phyloP scores from a whole-genome alignment of 2,888 invertebrate genomes.

The Melolontha melolontha region DNA sequence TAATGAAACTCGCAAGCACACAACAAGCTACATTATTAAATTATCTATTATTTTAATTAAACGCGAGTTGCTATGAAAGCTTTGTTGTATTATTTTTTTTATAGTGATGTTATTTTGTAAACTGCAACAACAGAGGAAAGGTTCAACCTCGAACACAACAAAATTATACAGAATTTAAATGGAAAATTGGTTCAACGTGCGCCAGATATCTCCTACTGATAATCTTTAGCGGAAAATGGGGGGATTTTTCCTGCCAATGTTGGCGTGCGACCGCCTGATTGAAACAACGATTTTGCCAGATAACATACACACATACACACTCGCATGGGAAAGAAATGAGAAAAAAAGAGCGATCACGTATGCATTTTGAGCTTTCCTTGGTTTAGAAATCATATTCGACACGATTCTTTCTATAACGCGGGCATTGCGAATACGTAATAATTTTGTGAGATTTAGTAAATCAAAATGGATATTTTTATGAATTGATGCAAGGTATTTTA shows the following conservation, averaged over 20 bases:
- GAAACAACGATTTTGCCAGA: constrained; percentile 21
- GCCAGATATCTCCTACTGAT: constrained; percentile 14
- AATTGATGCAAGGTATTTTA: too few relatives aligned
- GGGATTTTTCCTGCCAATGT: constrained; percentile 12
- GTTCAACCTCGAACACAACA: neutral
- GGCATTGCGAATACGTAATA: neutral
- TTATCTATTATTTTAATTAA: too few relatives aligned
- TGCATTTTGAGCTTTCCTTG: too few relatives aligned
- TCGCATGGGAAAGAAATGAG: neutral
- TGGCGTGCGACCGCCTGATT: constrained; percentile 7
- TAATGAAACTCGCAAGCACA: too few relatives aligned
- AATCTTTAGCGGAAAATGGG: constrained; percentile 24
- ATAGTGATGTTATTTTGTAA: too few relatives aligned
- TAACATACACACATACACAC: constrained; percentile 1
- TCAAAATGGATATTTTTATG: too few relatives aligned
- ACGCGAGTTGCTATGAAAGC: too few relatives aligned
- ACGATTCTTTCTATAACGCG: too few relatives aligned
- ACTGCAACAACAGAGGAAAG: too few relatives aligned
- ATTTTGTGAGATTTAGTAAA: neutral
- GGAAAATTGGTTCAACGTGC: constrained; percentile 19
- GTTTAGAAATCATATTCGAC: too few relatives aligned
- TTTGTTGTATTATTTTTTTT: too few relatives aligned
- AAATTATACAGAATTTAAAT: constrained; percentile 24
- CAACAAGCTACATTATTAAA: too few relatives aligned
- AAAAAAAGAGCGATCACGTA: neutral